Evolutionary conservation across 1,140 invertebrate species (phyloP), one percentile per base, ranked within the genome.

Genomic region (Dendroctonus ponderosae): DNA sequence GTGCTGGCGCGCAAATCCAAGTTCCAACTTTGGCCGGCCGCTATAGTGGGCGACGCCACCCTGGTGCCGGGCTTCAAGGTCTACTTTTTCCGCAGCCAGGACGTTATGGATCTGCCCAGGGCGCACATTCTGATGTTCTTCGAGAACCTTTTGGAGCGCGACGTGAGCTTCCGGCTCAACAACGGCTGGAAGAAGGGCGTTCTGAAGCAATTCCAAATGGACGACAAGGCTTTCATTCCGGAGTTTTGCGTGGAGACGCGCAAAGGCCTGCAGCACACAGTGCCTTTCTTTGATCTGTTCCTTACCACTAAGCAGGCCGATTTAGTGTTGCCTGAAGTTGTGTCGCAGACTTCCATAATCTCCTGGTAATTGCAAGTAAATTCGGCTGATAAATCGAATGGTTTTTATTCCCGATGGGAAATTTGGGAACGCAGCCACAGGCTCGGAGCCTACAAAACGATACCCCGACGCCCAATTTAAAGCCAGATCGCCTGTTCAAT

Each of bases 71-170:
- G 69, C 6, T 63, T 41, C 15, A 53, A 60, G 40, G 61, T 70
- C 6, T 70, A 70, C 44, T 70, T 70, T 67, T 70, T 70, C 54
- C 52, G 69, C 11, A 62, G 65, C 53, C 67, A 70, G 54, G 69
- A 66, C n/a, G 41, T 70, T 40, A 5, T 41, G 40, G 64, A 70
- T 12, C 11, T 70, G 7, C 51, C 52, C 5, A 43, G 38, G 6
- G 5, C 46, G 38, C 60, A 67, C 53, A 48, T 67, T 8, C 15
- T 70, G 5, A 64, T 43, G 37, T 11, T 48, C 54, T 59, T 70
- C 50, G 54, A 57, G 40, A 42, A 40, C 38, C 46, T 70, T 14
- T 11, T 67, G 11, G 49, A 60, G 2, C 48, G 56, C n/a, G 52
- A 67, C 39, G 60, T 70, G 11, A 70, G 64, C 57, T 70, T 70